Evolutionary conservation across 1,140 invertebrate genomes (phyloP).

Genomic region (Drosophila repletoides): DNA sequence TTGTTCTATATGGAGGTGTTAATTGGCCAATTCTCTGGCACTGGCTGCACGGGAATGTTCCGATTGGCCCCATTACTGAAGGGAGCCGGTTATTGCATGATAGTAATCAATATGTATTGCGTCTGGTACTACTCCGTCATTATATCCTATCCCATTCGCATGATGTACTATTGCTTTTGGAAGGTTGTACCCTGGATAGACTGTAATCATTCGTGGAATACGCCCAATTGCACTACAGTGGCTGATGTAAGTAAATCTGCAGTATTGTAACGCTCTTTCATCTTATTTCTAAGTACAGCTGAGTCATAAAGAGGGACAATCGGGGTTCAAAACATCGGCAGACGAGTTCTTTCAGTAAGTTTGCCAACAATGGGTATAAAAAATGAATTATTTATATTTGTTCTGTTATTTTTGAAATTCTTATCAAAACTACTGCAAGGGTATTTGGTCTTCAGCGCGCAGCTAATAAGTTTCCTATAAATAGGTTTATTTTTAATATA

Average conservation of each 20-base stretch:
- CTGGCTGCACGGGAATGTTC: constrained; percentile 91
- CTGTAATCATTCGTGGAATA: constrained; percentile 96
- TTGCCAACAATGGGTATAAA: no score
- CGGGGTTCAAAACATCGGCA: constrained; percentile 86
- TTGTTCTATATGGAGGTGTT: constrained; percentile 95
- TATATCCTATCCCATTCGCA: constrained; percentile 95
- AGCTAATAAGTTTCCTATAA: no score
- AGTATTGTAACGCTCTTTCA: background rate
- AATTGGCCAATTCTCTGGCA: constrained; percentile 92
- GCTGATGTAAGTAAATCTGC: constrained; percentile 1
- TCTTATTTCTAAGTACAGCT: constrained; percentile 1
- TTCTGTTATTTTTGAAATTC: no score
- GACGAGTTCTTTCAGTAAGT: constrained; percentile 94
- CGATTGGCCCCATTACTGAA: constrained; percentile 92
- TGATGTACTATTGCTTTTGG: constrained; percentile 88
- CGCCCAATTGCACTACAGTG: constrained; percentile 85
- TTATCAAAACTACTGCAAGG: no score
- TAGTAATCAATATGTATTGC: constrained; percentile 94
- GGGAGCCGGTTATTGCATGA: constrained; percentile 92
- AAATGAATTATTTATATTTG: no score
- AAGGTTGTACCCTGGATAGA: constrained; percentile 92
- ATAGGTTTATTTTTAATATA: no score
- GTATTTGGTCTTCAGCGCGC: no score
- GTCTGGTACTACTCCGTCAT: constrained; percentile 97
- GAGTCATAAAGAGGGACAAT: background rate